Evolutionary conservation across 1,140 invertebrate genomes (phyloP), one percentile per base, ranked within the genome.

Genomic region (Panulirus ornatus): DNA sequence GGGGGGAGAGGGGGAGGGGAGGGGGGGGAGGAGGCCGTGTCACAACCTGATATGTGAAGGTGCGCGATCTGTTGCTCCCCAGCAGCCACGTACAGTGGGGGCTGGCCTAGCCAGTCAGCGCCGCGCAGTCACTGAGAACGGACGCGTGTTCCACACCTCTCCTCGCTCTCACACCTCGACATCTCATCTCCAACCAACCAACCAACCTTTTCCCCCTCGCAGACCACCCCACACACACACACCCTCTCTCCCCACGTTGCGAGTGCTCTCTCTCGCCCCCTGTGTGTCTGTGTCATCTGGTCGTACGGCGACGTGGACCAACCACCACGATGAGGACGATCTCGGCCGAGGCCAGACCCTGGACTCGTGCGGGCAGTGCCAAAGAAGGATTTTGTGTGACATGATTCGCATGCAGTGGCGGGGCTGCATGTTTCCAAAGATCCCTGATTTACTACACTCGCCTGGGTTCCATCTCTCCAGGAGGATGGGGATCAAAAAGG

Each of bases 51-150:
- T 58, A 36, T 75, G 78, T 81, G 19, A 36, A 66, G 63, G 83
- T 71, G 83, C 66, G 83, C 83, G 83, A 84, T 73, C 83, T 84
- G 83, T 84, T 73, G 83, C 83, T 84, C 83, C n/a, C 16, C 63
- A 40, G 30, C 42, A 30, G n/a, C 63, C 42, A 71, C 63, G 58
- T 70, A 44, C 73, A 22, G 42, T 40, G 78, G 51, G 70, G 36
- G 47, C 42, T 36, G 78, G 47, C 78, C 78, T 30, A 2, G 66
- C 66, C 83, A 84, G 83, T 84, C 83, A 84, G 63, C 63, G 66
- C 66, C 63, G 66, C 83, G 83, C 83, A 84, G 83, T 84, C 83
- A 38, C 27, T 19, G 66, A 73, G 83, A 51, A 63, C 63, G 83
- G 83, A 70, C 83, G 83, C 83, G 78, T 58, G 78, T 54, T 34